Conservation (phyloP, 2,888 invertebrate genomes). For the Drosophila crucigera region DNA sequence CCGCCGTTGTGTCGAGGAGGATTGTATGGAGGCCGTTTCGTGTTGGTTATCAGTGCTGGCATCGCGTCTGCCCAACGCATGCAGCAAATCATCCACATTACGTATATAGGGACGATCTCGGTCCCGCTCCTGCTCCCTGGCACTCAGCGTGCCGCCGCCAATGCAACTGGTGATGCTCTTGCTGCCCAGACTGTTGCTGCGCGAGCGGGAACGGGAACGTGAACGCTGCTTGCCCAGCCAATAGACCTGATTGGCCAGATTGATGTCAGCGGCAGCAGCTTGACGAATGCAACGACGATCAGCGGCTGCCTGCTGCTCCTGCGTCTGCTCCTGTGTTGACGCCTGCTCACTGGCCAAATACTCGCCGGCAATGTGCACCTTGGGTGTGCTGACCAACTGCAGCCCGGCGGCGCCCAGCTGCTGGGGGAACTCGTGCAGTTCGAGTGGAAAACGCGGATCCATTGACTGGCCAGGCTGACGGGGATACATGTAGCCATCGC, state of each 20-base stretch:
- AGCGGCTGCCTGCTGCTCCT: slow-evolving; percentile 53
- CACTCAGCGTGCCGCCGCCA: slow-evolving; percentile 30
- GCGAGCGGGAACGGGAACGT: slow-evolving; percentile 77
- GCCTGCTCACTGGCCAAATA: slow-evolving; percentile 76
- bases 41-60: slow-evolving; percentile 53
- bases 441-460: slow-evolving; percentile 84
- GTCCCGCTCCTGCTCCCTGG: slow-evolving; percentile 25
- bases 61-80: slow-evolving; percentile 75
- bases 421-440: slow-evolving; percentile 83
- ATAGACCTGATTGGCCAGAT: slow-evolving; percentile 83
- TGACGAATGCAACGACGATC: slow-evolving; percentile 74
- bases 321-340: slow-evolving; percentile 28
- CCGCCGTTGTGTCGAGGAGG: slow-evolving; percentile 76
- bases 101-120: slow-evolving; percentile 76
- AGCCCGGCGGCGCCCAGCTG: slow-evolving; percentile 82
- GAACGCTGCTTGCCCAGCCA: slow-evolving; percentile 81
- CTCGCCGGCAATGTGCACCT: slow-evolving; percentile 84
- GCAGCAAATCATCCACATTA: slow-evolving; percentile 83
- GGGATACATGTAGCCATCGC: slow-evolving; percentile 84
- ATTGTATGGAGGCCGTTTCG: slow-evolving; percentile 73
- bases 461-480: slow-evolving; percentile 83
- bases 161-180: slow-evolving; percentile 68
- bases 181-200: slow-evolving; percentile 83
- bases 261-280: slow-evolving; percentile 79
- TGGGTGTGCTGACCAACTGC: slow-evolving; percentile 81